Evolutionary conservation across 2,888 invertebrate genomes (phyloP), one percentile per base, ranked within the genome.

Genomic region (Hypercompe scribonia): DNA sequence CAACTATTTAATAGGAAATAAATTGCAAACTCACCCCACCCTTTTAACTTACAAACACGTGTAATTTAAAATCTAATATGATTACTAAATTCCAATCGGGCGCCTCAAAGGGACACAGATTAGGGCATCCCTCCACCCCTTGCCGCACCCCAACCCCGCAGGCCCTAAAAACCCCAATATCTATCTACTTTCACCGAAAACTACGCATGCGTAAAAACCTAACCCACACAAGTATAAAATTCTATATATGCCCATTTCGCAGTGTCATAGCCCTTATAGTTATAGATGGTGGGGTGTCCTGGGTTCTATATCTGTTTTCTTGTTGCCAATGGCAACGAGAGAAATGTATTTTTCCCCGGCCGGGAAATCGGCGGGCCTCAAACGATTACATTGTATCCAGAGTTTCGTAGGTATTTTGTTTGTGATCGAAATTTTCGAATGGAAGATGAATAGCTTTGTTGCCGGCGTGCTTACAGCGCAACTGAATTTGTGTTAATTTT

Each of bases 51-150:
- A 80, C 89, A 89, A 92, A 90, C 93, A 94, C 94, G 93, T 95
- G 94, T 94, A 94, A 95, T 95, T 95, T 95, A 94, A 95, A 95
- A 94, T 94, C 93, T 95, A 95, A 95, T 95, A 95, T 95, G 95
- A 94, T 94, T 94, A 95, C 95, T 94, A 94, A 95, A 94, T 95
- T 95, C 95, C 94, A 94, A 95, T 95, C 94, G 94, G 91, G 91
- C 87, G 87, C 87, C 91, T 94, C 94, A 95, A 95, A 94, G 94
- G 95, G 94, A 83, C 84, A 92, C 93, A 94, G 95, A 95, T 95
- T 95, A 95, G 92, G 93, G 91, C 89, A 88, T 85, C 84, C 88
- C 88, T 79, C 88, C 87, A 89, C 85, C 85, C 77, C 81, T 80
- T 75, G 79, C 82, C 80, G 75, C 84, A 87, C 86, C 89, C 61